Conservation (phyloP, 92 coral and sea anemone species). For the Epizoanthus illoricatus region DNA sequence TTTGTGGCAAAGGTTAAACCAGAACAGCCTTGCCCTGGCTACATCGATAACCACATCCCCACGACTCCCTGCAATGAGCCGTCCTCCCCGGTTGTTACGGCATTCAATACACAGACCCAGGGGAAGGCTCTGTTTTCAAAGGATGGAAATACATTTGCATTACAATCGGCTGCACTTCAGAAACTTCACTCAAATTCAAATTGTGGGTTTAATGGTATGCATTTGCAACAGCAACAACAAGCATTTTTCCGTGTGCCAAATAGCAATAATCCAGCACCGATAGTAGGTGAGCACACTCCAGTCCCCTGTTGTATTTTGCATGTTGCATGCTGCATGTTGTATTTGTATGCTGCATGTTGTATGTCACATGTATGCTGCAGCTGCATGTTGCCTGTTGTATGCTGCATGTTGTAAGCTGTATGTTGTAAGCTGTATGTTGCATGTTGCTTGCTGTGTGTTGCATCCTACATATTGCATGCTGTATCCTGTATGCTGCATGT, state of each 20-base stretch:
- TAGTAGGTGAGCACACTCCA: constrained; percentile 48
- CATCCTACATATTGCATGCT: neutral
- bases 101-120: constrained; percentile 58
- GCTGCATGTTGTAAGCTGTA: neutral
- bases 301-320: neutral
- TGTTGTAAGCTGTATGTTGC: neutral
- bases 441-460: neutral
- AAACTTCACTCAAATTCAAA: constrained; percentile 57
- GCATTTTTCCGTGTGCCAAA: constrained; percentile 66
- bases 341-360: neutral
- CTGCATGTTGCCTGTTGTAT: no score
- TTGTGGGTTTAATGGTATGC: constrained; percentile 63
- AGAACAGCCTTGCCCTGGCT: constrained; percentile 78
- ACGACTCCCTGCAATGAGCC: constrained; percentile 70
- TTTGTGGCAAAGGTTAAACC: constrained; percentile 87
- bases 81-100: constrained; percentile 75
- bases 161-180: constrained; percentile 71
- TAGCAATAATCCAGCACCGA: constrained; percentile 48
- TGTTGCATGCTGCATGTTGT: neutral
- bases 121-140: constrained; percentile 33
- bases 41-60: constrained; percentile 72
- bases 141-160: constrained; percentile 67
- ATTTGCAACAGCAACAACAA: constrained; percentile 72
- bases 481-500: neutral
- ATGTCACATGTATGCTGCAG: neutral